phyloP scores from a whole-genome alignment of 2,797 vertebrate genomes.

The Acrossocheilus fasciatus region DNA sequence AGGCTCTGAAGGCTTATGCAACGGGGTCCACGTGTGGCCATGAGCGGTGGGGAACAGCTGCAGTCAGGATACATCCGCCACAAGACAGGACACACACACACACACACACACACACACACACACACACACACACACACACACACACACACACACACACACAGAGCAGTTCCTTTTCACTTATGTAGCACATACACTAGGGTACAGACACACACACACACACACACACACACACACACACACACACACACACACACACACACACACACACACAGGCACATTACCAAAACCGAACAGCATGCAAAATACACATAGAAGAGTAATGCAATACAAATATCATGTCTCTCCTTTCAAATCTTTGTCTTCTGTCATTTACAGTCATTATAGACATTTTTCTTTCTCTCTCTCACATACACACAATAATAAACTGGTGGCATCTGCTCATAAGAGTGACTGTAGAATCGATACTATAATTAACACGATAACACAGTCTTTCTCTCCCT shows the following conservation, averaged over 20 bases:
- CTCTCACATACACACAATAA: background rate
- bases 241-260: background rate
- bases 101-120: slow-evolving; percentile 16
- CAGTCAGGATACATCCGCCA: slow-evolving; percentile 12
- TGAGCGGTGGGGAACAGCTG: slow-evolving; percentile 46
- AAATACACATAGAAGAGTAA: background rate
- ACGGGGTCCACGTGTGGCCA: slow-evolving; percentile 19
- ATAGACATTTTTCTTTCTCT: background rate
- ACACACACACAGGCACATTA: background rate
- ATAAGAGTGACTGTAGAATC: slow-evolving; percentile 76
- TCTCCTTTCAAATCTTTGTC: slow-evolving; percentile 20
- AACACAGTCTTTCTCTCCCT: slow-evolving; percentile 60
- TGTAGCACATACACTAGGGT: background rate
- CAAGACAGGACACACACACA: slow-evolving; percentile 26
- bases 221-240: background rate
- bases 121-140: slow-evolving; percentile 19
- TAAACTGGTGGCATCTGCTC: slow-evolving; percentile 65
- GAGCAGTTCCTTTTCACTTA: background rate
- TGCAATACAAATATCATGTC: slow-evolving; percentile 27
- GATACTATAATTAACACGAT: slow-evolving; percentile 78
- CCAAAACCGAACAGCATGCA: background rate
- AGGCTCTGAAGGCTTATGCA: slow-evolving; percentile 51
- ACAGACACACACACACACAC: background rate
- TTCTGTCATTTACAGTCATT: slow-evolving; percentile 21
- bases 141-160: slow-evolving; percentile 28